A percentile compares a stretch with the other conserved stretches of the same genome.
phyloP scores from a whole-genome alignment of 1,140 invertebrate species.

The Streblospio benedicti region DNA sequence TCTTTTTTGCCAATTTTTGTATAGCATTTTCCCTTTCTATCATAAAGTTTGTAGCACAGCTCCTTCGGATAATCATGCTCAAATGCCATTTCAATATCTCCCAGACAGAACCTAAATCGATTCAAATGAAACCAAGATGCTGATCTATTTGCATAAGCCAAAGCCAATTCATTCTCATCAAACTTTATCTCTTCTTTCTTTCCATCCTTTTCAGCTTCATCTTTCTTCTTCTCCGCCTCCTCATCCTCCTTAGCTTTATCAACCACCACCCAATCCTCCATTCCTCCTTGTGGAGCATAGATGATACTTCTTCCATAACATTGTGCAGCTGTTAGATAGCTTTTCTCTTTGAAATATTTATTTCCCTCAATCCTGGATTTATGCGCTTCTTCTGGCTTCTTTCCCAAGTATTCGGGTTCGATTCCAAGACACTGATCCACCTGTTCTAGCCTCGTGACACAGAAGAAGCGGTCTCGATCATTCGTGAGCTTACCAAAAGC shows the following conservation, averaged over 20 bases:
- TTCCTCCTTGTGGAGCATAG: constrained; percentile 29
- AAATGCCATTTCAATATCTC: constrained; percentile 62
- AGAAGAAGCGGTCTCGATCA: not conserved
- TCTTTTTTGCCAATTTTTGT: constrained; percentile 60
- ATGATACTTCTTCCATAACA: constrained; percentile 60
- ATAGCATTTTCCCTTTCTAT: constrained; percentile 67
- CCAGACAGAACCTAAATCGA: constrained; percentile 52
- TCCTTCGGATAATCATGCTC: constrained; percentile 64
- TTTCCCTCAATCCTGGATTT: constrained; percentile 67
- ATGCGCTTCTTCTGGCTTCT: constrained; percentile 1
- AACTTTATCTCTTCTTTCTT: constrained; percentile 20
- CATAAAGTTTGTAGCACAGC: constrained; percentile 66
- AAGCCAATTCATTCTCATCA: constrained; percentile 54
- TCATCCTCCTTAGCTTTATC: no score
- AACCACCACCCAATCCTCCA: not conserved
- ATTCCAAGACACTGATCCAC: not conserved
- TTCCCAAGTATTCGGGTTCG: constrained; percentile 14
- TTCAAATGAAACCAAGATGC: constrained; percentile 73
- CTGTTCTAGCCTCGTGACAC: not conserved
- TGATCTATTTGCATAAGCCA: constrained; percentile 77
- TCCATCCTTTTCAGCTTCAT: no score
- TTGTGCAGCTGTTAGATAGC: constrained; percentile 64
- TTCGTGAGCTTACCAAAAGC: not conserved
- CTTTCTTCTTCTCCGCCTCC: no score
- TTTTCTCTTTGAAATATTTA: constrained; percentile 63